Evolutionary conservation across 2,113 vertebrate genomes (phyloP), one percentile per base, ranked within the genome.

Genomic region (Picathartes gymnocephalus): DNA sequence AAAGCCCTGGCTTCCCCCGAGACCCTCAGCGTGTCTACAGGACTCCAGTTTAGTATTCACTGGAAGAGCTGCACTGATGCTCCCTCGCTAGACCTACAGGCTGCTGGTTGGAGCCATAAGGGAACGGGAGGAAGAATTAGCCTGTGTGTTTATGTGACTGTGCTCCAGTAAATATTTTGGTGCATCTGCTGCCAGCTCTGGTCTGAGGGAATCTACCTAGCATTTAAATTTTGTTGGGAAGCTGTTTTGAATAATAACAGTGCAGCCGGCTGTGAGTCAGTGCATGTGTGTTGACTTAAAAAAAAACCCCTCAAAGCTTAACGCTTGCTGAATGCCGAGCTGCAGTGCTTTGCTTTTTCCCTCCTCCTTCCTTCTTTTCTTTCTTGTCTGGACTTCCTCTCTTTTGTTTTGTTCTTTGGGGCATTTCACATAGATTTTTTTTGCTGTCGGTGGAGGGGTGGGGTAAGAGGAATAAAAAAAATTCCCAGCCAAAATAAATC

Each of bases 251-350:
- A 96, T 97, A 97, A 97, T 97, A 95, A 78, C 94, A 70, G 96
- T 97, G 97, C 97, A 87, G 92, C 96, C 73, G 92, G 96, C 97
- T 97, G 97, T 95, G 98, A 98, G 98, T 96, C 97, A 93, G 96
- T 97, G 97, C 97, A 86, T 98, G 98, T 98, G 97, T 96, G 87
- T 96, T 97, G 97, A 97, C 97, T 97, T 97, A 94, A 94, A 91
- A 91, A 90, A 92, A 87, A 92, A 45, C 27, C 96, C 96, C 96
- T 96, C 93, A 71, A 57, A 96, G 97, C 97, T 95, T 94, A 97
- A 94, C 54, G 96, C 96, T 97, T 94, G 92, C 98, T 95, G 97
- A 96, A 96, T 68, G 88, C 96, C 71, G 84, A 95, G 97, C 98
- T 97, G 98, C 98, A 96, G 97, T 96, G 96, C 94, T 87, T 96